Base-by-base conservation (phyloP, 2,888 invertebrate genomes). In the Agrochola lota region DNA sequence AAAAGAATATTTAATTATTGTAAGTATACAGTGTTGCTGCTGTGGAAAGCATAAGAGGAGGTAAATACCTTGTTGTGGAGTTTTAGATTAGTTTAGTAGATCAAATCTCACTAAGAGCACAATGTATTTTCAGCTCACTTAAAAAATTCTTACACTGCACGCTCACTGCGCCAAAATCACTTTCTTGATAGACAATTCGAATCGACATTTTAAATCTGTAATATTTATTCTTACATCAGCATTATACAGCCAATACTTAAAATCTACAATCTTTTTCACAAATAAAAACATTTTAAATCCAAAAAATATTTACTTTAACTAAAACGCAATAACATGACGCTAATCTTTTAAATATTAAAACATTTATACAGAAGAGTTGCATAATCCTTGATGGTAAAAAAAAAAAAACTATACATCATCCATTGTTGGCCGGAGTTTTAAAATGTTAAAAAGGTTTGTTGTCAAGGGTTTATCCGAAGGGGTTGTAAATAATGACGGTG, bases 261-360 rank as follows among this genome's bases (percentile, higher is more conserved):
- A 77, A 86, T n/a, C n/a, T 35, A 49, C 49, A 92, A 94, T 92
- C 88, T 87, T 75, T 89, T 89, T 7, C 23, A 91, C 93, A 95
- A 94, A 95, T 85, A 93, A 88, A 91, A 92, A 93, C 91, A 92
- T 91, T 91, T 87, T 88, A 90, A 92, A 90, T 92, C 77, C 40
- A 84, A 83, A 83, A 86, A 94, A 94, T 94, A 94, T 95, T 95
- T 94, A 92, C 93, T 87, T 92, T 88, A 78, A 90, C 91, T 81
- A 85, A 79, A 84, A 80, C 84, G 87, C 89, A 91, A 93, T 91
- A 92, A 96, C 95, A 96, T 94, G 96, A 94, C 94, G 94, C 89
- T 96, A 96, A 96, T 96, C 96, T 95, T 92, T 95, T 96, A 96
- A 96, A 96, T 94, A 96, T 96, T 96, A 95, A 96, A 96, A 96